Evolutionary conservation across 2,113 vertebrate genomes (phyloP), one percentile per base, ranked within the genome.

Genomic region (Loxodonta africana): DNA sequence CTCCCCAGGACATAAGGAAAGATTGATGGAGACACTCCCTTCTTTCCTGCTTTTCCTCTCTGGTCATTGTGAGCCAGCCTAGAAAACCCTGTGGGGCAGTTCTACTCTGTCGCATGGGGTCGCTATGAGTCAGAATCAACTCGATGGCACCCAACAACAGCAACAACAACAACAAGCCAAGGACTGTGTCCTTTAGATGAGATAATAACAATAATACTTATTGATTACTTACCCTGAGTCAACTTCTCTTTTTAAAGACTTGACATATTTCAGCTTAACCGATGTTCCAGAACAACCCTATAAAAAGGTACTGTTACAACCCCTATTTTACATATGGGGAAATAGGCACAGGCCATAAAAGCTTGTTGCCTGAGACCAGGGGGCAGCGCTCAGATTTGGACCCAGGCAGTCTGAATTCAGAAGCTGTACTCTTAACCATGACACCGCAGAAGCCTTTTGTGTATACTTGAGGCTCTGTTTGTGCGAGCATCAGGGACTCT

Each of bases 191-290:
- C 4, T 80, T 90, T 33, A 60, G 28, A 18, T 46, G 63, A 67
- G 74, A 51, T 9, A 71, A 10, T 57, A 76, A n/a, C n/a, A 46
- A n/a, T 84, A 63, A 30, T 46, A 33, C 30, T 85, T n/a, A 21
- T 30, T 15, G 28, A 48, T 62, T n/a, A n/a, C 67, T 86, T 44
- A n/a, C 8, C 30, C 41, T 53, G 81, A 82, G 26, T 21, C 33
- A 25, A 57, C 25, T 26, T 83, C 23, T 89, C 73, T 95, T 44
- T 62, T 60, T 41, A 69, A 86, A 93, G 69, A 82, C 37, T 37
- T 65, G 44, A 53, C 46, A 15, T 69, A n/a, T 53, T 74, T 63
- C 15, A 82, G 60, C 67, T 73, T 77, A 23, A 23, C 12, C 6
- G 37, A 87, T 53, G 18, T 17, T 44, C 77, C 20, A 12, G 33